Base-by-base conservation (phyloP, 2,888 invertebrate species). In the Drosophila engyochracea region DNA sequence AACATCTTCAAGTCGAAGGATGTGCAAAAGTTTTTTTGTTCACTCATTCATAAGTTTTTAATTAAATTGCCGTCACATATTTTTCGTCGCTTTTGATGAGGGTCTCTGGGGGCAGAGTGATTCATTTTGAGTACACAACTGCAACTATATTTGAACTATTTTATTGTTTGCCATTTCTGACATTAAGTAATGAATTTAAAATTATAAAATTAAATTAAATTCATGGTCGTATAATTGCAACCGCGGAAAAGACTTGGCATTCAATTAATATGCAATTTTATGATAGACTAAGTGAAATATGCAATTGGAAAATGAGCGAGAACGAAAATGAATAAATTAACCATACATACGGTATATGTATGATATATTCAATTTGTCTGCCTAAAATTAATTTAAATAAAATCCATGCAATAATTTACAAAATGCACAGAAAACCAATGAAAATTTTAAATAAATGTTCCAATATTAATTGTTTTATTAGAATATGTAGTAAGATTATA, bases 11-110 rank as follows among this genome's bases (percentile, higher is more conserved):
- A 89, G 91, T 89, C 86, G 78, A 78, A 90, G 90, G 89, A 90
- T 87, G 91, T 83, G 89, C 74, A 74, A 74, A 91, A 87, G 77
- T 91, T 89, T 82, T 77, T 82, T 86, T 90, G 91, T 86, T 89
- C 91, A 87, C 80, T 90, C 86, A 91, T 89, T 91, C 86, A 90
- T 87, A 87, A 87, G 86, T 89, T 87, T 87, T 87, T 87, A 87
- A 87, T 87, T 87, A 87, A 87, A 87, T 90, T 87, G 86, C 79
- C 87, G 91, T 90, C 89, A 87, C 86, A 89, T 83, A 89, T 88
- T 89, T 77, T 77, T 65, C 58, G 25, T 76, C 66, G 53, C 66
- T 78, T 81, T 76, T 81, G 70, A 81, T 70, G 70, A 76, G 44
- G 74, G 51, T 63, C 37, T 25, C 22, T 49, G 33, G 9, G 22